Evolutionary conservation across 2,113 vertebrate genomes (phyloP), one percentile per base, ranked within the genome.

Genomic region (Girardinichthys multiradiatus): DNA sequence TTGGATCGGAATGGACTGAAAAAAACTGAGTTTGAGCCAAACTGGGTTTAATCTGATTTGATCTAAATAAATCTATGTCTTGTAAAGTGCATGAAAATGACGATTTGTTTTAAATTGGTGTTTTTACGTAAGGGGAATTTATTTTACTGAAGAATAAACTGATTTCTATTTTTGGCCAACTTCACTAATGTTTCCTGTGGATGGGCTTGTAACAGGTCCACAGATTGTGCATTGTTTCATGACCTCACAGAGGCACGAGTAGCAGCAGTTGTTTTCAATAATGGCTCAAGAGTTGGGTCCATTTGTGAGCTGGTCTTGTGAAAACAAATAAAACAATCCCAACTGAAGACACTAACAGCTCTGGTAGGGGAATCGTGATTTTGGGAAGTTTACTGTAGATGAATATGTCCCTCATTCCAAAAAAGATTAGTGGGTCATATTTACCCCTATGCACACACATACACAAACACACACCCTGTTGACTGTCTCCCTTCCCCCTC

Each of bases 341-440:
- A 42, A 14, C 19, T 30, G 45, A 51, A 24, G 30, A 45, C 37
- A 28, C 26, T 35, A 31, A 58, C 54, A 48, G 19, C 48, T 75
- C 12, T 70, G 67, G 68, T 14, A 35, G 27, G 60, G 33, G 21
- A 37, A 30, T 79, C n/a, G 2, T 26, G 69, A 60, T 81, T 78
- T 68, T 58, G n/a, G 48, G 54, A 58, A 79, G 33, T 68, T 76
- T 35, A 76, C 74, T 79, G 57, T 83, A 65, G 63, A 35, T 48
- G 17, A 17, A 30, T 31, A 10, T 29, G 48, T 31, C 28, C 58
- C 21, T 27, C 70, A 82, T 77, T 76, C 72, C 79, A 84, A 85
- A 90, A 91, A 82, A 89, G 30, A 51, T n/a, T 63, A 88, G 66
- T 88, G 85, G 89, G 86, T 88, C 82, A 86, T 72, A 51, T 71